Evolutionary conservation across 2,888 invertebrate genomes (phyloP), one percentile per base, ranked within the genome.

Genomic region (Melinaea menophilus): DNA sequence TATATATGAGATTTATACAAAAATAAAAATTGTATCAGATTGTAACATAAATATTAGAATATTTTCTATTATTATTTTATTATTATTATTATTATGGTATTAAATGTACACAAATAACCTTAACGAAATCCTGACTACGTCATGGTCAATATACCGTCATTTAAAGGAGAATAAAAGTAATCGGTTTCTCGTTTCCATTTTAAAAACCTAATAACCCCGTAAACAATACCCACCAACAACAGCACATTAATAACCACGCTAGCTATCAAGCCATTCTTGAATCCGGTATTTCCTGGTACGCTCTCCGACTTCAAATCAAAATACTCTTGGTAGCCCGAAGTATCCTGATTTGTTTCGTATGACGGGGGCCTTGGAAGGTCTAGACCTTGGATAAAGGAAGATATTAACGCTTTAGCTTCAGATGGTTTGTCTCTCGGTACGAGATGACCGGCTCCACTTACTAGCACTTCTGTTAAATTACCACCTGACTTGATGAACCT

Each of bases 361-460:
- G 56, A 55, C 0, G 60, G 60, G 0, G 71, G 70, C n/a, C 54
- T 54, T 4, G 75, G 75, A 56, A 83, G 64, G 48, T 78, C 77
- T 0, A 74, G 35, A 1, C 74, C 78, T 33, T 73, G 67, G 62
- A 87, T 82, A 72, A 87, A 88, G 71, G 69, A 73, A 22, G 76
- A 69, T 47, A 86, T 72, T 0, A 88, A 72, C 34, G 79, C 64
- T 2, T 69, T 78, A 0, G 92, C 86, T 72, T 91, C 77, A 0
- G 72, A 84, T 0, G 93, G 93, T 68, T 93, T 92, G 78, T 94
- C 93, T 33, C 89, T 79, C 0, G 94, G 93, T 0, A 92, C 92
- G 73, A 94, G 84, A 73, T 94, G 94, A 0, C 94, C 94, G 0
- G 94, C 92, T 62, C 91, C 91, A 3, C 92, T 81, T 1, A 94